Percentiles rank a stretch among this genome's conserved stretches.
Evolutionary conservation across 2,113 vertebrate species (phyloP).

Genomic region (Pseudorasbora parva): DNA sequence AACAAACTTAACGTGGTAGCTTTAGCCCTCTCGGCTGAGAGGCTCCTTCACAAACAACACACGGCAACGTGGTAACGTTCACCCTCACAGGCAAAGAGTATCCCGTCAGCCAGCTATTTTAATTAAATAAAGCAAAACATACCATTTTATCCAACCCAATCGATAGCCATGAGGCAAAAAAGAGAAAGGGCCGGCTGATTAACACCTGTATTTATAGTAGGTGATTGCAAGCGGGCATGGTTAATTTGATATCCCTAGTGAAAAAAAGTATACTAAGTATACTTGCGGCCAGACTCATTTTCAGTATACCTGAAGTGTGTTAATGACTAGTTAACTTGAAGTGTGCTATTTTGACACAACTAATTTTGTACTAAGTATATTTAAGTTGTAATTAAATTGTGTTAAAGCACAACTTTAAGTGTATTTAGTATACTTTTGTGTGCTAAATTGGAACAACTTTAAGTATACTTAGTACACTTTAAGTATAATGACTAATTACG

Average conservation of each 20-base stretch:
- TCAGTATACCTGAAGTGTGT: no score
- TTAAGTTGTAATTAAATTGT: no score
- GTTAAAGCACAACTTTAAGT: no score
- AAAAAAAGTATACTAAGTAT: no score
- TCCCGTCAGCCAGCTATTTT: not conserved
- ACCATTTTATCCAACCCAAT: not conserved
- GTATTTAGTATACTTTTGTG: no score
- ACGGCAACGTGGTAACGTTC: not conserved
- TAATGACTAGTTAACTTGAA: no score
- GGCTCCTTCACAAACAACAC: not conserved
- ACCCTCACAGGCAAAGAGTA: not conserved
- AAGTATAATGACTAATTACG: no score
- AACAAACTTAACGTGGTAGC: not conserved
- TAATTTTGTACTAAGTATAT: no score
- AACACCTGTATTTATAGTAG: not conserved
- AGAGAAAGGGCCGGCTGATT: not conserved
- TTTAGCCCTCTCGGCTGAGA: not conserved
- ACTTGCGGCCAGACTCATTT: no score
- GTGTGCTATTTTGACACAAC: no score
- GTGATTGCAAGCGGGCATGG: not conserved
- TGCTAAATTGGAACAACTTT: no score
- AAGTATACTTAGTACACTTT: no score
- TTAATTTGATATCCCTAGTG: constrained; percentile 7
- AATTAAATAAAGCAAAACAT: not conserved
- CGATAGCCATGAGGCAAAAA: not conserved